Evolutionary conservation across 1,140 invertebrate genomes (phyloP).

Genomic region (Antheraea mylitta): DNA sequence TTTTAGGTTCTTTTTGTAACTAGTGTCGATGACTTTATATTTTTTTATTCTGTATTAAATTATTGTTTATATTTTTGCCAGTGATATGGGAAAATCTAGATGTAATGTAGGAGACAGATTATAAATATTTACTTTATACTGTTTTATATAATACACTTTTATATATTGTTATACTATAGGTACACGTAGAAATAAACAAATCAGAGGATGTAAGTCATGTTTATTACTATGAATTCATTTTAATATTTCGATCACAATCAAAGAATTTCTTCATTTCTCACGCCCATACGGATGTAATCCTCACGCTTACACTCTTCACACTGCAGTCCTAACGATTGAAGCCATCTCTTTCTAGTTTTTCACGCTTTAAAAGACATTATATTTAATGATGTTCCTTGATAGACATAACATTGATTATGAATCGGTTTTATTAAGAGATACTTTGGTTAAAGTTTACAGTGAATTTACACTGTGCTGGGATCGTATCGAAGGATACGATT

Average conservation of each 20-base stretch:
- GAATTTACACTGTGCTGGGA: neutral
- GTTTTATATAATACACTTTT: too few species aligned
- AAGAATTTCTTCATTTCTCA: conserved; percentile 1
- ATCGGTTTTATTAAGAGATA: neutral
- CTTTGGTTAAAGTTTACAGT: neutral
- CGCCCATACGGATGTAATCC: neutral
- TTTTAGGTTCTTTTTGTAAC: neutral
- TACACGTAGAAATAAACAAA: neutral
- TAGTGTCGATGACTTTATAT: neutral
- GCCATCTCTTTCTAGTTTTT: neutral
- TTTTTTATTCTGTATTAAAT: too few species aligned
- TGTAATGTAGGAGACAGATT: too few species aligned
- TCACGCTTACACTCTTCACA: neutral
- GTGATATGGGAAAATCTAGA: too few species aligned
- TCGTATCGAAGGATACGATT: neutral
- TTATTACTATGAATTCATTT: conserved; percentile 1
- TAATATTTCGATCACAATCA: conserved; percentile 1
- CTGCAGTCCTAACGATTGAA: neutral
- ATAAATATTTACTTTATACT: too few species aligned
- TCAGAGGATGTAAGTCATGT: neutral
- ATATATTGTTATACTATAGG: neutral
- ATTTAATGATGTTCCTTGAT: conserved; percentile 4
- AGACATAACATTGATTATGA: conserved; percentile 1
- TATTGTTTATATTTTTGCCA: too few species aligned
- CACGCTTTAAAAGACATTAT: conserved; percentile 1